Evolutionary conservation across 1,140 invertebrate species (phyloP), one percentile per base, ranked within the genome.

Genomic region (silkworm (Bombyx mori)): DNA sequence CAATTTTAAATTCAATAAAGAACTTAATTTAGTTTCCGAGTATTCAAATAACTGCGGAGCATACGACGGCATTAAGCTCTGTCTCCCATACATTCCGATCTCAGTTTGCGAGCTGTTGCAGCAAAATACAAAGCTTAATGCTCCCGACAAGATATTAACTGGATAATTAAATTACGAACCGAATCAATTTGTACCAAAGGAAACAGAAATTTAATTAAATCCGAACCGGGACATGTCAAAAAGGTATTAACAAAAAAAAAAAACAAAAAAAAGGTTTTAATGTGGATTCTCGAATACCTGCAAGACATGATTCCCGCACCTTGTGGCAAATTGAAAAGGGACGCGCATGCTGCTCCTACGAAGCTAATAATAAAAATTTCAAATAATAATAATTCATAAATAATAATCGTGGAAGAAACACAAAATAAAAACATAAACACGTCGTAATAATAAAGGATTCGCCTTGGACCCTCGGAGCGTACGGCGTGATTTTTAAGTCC

Each of bases 321-420:
- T 81, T 75, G 70, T 86, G 81, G 75, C 81, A 84, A 86, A 86
- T 86, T 86, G 83, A 86, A 86, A 55, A 82, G 80, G 65, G 77
- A 75, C 75, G 79, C 70, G 80, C 78, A 78, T 77, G 77, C 76
- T 77, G 77, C 26, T 74, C 76, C 68, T 66, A 52, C 62, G 61
- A 52, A 77, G 68, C 62, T 83, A 80, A 86, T 86, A 86, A 86
- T 86, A 84, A 79, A 35, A 84, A 81, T 76, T 73, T 73, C 78
- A 83, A 86, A 86, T 86, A 86, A 84, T 86, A 86, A 83, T 86
- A 86, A 86, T 86, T 81, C 83, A 84, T 84, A 86, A 83, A 86
- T 86, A 86, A 86, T 86, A 86, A 84, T 83, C 79, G 77, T 77
- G 78, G 62, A 66, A 62, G 75, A 74, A 74, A 77, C 69, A 79